Evolutionary conservation across 2,888 invertebrate species (phyloP).

Genomic region (Agonopterix alstromeriana): DNA sequence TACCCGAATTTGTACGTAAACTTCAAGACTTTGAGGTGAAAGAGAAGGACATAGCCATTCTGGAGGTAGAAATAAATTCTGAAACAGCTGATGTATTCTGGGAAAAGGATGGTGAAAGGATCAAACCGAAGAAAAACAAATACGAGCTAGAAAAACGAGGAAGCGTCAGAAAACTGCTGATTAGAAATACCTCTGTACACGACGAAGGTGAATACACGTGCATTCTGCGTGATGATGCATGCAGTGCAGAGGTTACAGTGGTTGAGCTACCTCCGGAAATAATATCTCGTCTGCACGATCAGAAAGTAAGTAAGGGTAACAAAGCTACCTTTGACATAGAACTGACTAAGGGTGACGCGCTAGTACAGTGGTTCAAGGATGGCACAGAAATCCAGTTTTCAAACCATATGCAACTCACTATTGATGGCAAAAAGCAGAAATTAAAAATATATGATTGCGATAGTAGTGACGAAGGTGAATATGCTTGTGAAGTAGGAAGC

Average conservation of each 20-base stretch:
- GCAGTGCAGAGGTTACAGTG: slow-evolving; percentile 90
- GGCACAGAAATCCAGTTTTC: slow-evolving; percentile 91
- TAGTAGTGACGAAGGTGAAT: slow-evolving; percentile 86
- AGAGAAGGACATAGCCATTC: slow-evolving; percentile 89
- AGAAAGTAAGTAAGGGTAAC: slow-evolving; percentile 86
- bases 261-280: slow-evolving; percentile 95
- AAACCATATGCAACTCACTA: slow-evolving; percentile 90
- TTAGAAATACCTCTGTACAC: slow-evolving; percentile 88
- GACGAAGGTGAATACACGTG: slow-evolving; percentile 96
- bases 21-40: slow-evolving; percentile 92
- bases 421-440: slow-evolving; percentile 94
- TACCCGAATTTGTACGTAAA: slow-evolving; percentile 89
- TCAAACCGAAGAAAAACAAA: slow-evolving; percentile 82
- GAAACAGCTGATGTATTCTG: slow-evolving; percentile 92
- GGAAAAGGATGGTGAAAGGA: slow-evolving; percentile 89
- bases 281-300: slow-evolving; percentile 86
- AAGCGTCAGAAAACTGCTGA: slow-evolving; percentile 85
- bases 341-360: slow-evolving; percentile 95
- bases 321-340: slow-evolving; percentile 93
- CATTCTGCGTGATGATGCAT: slow-evolving; percentile 85
- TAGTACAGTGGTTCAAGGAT: slow-evolving; percentile 95
- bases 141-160: slow-evolving; percentile 87
- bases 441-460: slow-evolving; percentile 91
- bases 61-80: slow-evolving; percentile 94
- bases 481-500: slow-evolving; percentile 88